These are phyloP conservation scores for Oppia nitens DNA, from an alignment of 1,140 invertebrate genomes.

Conservation along the genomic window DNA sequence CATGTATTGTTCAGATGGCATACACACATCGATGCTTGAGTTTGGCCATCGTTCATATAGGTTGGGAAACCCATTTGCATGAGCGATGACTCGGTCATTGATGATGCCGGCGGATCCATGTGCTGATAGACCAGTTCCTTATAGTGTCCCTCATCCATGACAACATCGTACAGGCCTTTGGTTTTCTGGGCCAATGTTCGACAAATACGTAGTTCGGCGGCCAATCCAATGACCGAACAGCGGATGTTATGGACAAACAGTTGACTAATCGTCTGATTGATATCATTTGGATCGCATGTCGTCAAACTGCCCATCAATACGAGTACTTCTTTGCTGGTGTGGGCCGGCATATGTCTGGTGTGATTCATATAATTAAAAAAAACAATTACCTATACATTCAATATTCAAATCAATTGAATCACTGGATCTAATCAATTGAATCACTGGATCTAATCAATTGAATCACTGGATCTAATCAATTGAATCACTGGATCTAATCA, in stretches of 20 bases:
- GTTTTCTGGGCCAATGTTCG: constrained; percentile 65
- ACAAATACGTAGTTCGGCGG: constrained; percentile 85
- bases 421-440: too few species aligned
- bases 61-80: constrained; percentile 37
- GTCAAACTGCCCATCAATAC: constrained; percentile 82
- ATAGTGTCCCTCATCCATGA: constrained; percentile 78
- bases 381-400: too few species aligned
- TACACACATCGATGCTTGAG: constrained; percentile 34
- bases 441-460: too few species aligned
- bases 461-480: too few species aligned
- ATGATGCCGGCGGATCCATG: constrained; percentile 64
- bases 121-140: constrained; percentile 49
- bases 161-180: constrained; percentile 53
- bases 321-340: constrained; percentile 53
- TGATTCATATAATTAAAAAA: constrained; percentile 4
- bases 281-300: constrained; percentile 89
- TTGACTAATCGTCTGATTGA: constrained; percentile 67
- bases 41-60: constrained; percentile 28
- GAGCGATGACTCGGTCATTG: constrained; percentile 37
- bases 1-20: constrained; percentile 14
- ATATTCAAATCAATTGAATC: too few species aligned
- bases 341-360: constrained; percentile 65
- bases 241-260: constrained; percentile 42
- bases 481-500: too few species aligned
- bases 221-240: constrained; percentile 82